These are phyloP conservation scores for Pavo muticus DNA, from an alignment of 2,113 vertebrate species.

Conservation along the genomic window DNA sequence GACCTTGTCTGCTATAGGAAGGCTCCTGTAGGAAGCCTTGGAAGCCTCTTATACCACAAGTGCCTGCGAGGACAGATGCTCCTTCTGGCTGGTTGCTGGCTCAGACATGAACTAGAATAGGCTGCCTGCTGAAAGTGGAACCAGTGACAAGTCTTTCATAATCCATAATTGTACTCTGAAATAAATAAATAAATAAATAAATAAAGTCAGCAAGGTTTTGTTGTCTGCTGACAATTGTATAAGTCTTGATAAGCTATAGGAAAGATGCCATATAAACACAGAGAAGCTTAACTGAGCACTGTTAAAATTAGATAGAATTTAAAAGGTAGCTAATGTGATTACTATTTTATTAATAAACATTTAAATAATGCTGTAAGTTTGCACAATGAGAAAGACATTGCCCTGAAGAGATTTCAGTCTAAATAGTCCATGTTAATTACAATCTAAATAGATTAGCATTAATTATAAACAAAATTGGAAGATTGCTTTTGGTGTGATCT, in stretches of 20 bases:
- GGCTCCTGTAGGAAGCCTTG: not conserved
- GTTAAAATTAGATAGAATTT: conserved; percentile 27
- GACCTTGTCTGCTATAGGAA: not conserved
- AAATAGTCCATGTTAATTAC: conserved; percentile 27
- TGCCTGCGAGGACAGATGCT: not conserved
- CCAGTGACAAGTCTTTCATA: not conserved
- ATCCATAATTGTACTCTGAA: not conserved
- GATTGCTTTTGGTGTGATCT: not conserved
- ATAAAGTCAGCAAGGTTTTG: not conserved
- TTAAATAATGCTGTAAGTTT: conserved; percentile 1
- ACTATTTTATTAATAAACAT: conserved; percentile 19
- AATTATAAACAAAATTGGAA: conserved; percentile 2
- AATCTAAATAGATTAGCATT: not conserved
- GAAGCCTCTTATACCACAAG: not conserved
- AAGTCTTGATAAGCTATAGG: not conserved
- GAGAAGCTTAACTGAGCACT: not conserved
- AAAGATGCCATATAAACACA: not conserved
- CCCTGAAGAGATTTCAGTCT: not conserved
- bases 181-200: not conserved
- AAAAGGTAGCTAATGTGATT: not conserved
- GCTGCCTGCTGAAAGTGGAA: not conserved
- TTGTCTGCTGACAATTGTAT: not conserved
- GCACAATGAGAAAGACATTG: not conserved
- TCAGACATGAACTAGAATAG: not conserved
- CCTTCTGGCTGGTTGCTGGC: conserved; percentile 2